phyloP scores from a whole-genome alignment of 2,113 vertebrate genomes.

The Nesospiza acunhae region DNA sequence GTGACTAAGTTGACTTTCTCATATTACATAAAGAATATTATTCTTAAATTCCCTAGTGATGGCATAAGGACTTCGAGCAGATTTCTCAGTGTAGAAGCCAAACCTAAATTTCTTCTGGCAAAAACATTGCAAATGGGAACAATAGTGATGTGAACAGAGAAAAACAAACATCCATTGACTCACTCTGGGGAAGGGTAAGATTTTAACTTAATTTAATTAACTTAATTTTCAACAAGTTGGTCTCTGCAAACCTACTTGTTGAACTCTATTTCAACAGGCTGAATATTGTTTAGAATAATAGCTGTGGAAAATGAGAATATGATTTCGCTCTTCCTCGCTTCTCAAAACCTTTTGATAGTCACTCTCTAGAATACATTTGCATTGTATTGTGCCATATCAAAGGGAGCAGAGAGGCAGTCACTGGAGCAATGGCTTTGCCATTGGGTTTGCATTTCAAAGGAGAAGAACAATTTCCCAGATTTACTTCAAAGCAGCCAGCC shows the following conservation, averaged over 20 bases:
- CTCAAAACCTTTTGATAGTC: background rate
- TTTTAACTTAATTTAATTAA: background rate
- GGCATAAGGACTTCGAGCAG: background rate
- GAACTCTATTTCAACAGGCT: background rate
- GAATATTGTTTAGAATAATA: background rate
- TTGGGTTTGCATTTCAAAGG: conserved; percentile 13
- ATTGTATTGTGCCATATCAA: background rate
- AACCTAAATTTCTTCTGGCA: background rate
- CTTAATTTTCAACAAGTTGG: background rate
- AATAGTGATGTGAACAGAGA: background rate
- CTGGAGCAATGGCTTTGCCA: background rate
- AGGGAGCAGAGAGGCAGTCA: background rate
- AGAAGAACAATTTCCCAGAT: background rate
- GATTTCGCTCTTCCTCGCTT: background rate
- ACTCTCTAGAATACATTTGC: background rate
- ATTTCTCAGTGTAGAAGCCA: background rate
- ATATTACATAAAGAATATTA: background rate
- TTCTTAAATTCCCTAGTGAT: background rate
- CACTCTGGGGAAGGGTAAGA: background rate
- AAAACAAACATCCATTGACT: background rate
- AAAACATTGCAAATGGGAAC: background rate
- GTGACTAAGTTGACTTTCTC: background rate
- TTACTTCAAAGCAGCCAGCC: background rate
- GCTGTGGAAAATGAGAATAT: background rate
- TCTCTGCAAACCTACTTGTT: background rate